Base-by-base conservation (phyloP, 1,140 invertebrate species). In the Euborellia annulipes region DNA sequence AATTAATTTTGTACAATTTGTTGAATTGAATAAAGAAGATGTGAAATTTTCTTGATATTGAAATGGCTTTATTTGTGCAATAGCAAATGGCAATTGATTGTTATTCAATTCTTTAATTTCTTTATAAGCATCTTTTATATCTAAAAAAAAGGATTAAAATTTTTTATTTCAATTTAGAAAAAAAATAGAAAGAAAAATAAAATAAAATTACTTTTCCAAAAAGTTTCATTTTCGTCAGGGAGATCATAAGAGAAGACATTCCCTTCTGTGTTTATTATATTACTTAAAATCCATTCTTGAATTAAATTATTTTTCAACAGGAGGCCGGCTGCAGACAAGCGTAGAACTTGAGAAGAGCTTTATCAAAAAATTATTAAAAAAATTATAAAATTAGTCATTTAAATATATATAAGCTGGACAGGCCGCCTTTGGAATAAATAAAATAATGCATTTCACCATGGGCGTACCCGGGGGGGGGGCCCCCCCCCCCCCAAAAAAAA, bases 251-350 rank as follows among this genome's bases (percentile, higher is more conserved):
- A 49, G 51, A 72, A 73, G 3, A 74, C 62, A 48, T 66, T 69
- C 45, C 67, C 62, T 16, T 68, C 61, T 41, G 69, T 63, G 54
- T 63, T 66, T 3, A 63, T 69, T 4, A 75, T 53, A 51, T 68
- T 67, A 36, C 67, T 63, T 32, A 63, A 53, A 27, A 68, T 65
- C 75, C 75, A 78, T 52, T 75, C 64, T 3, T 62, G 60, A 53
- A 67, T 69, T 8, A 78, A 58, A 53, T 75, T 77, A 43, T 66
- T 56, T 16, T 58, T 41, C 2, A 78, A 47, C 6, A 76, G 50
- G 47, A 56, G 58, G n/a, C 74, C 75, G 37, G 62, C 59, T 23
- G 70, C 4, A 27, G 23, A 4, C 23, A 27, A 27, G 11, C 11
- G 23, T 6, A 27, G 23, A 27, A 6, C 4, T 6, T 27, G 4